A percentile compares a stretch with the other conserved stretches of the same genome.
These are phyloP conservation scores for Axinella damicornis DNA, from an alignment of 37 sponge, comb jelly and placozoan species.

Conservation along the genomic window DNA sequence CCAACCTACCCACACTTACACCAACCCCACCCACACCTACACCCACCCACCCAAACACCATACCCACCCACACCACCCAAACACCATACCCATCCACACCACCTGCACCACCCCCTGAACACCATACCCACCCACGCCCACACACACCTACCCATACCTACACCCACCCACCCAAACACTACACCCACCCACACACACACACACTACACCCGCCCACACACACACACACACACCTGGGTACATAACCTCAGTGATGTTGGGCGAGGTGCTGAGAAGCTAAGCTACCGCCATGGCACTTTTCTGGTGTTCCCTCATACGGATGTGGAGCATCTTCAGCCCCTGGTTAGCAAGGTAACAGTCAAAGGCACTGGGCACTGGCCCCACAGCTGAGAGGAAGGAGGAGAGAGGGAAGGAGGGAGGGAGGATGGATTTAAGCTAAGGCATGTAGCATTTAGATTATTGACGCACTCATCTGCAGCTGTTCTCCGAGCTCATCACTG, in stretches of 20 bases:
- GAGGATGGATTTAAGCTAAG: neutral
- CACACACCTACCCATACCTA: too few relatives aligned
- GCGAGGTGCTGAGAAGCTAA: conserved; percentile 67
- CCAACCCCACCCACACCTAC: too few relatives aligned
- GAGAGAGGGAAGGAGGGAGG: neutral
- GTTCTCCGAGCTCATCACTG: conserved; percentile 69
- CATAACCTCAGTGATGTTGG: conserved; percentile 66
- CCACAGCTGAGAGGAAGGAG: conserved; percentile 64
- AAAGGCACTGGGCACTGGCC: conserved; percentile 93
- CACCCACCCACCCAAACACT: too few relatives aligned
- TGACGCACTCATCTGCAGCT: conserved; percentile 84
- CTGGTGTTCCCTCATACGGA: conserved; percentile 95
- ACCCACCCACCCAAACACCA: too few relatives aligned
- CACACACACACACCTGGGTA: conserved; percentile 89
- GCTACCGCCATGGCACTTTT: conserved; percentile 90
- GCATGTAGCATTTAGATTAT: neutral
- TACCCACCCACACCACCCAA: too few relatives aligned
- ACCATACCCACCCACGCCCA: too few relatives aligned
- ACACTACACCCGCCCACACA: too few relatives aligned
- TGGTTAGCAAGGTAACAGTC: conserved; percentile 97
- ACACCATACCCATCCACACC: too few relatives aligned
- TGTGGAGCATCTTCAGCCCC: conserved; percentile 92
- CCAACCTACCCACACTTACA: too few relatives aligned
- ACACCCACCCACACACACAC: too few relatives aligned
- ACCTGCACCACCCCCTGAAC: too few relatives aligned